Evolutionary conservation across 2,888 invertebrate genomes (phyloP), one percentile per base, ranked within the genome.

Genomic region (Aphidius colemani): DNA sequence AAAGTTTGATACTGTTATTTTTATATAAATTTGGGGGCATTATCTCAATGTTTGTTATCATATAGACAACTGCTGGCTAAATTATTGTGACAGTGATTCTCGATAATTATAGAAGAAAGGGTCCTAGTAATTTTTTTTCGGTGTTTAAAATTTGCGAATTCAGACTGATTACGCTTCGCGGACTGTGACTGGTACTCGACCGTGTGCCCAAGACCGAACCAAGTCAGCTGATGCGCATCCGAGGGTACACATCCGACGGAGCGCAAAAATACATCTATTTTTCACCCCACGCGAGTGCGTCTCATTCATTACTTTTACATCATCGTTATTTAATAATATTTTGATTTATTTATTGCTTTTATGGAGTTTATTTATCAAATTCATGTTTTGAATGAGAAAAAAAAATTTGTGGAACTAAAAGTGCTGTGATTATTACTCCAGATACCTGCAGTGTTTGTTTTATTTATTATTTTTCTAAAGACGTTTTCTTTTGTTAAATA

Each of bases 181-280:
- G 65, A 71, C 68, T 72, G 71, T 72, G 73, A 73, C 71, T 69
- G 67, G 46, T 58, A 61, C 61, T 59, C 51, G 65, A 66, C 64
- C 64, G 63, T 63, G 63, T 61, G 56, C 65, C 64, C 68, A 53
- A 67, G 66, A 68, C 69, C 68, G 67, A 70, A 68, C 70, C 69
- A 61, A 69, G 67, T 70, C 66, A 68, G 64, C 64, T 65, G 68
- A 66, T 66, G 66, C 61, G 63, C 64, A 61, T 57, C 55, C 63
- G 50, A 55, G 57, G 57, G 45, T 57, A 57, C 61, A 57, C 53
- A 44, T 49, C 63, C 62, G 63, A 67, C 46, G 59, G 46, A 59
- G 53, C 59, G 53, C 53, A 41, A 46, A 58, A 63, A 58, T 43
- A 49, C 53, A 18, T 64, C 48, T 18, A 40, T 41, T 55, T 64